Percentiles rank a stretch among this genome's conserved stretches.
phyloP scores from a whole-genome alignment of 2,113 vertebrate genomes.

The Thymallus thymallus region DNA sequence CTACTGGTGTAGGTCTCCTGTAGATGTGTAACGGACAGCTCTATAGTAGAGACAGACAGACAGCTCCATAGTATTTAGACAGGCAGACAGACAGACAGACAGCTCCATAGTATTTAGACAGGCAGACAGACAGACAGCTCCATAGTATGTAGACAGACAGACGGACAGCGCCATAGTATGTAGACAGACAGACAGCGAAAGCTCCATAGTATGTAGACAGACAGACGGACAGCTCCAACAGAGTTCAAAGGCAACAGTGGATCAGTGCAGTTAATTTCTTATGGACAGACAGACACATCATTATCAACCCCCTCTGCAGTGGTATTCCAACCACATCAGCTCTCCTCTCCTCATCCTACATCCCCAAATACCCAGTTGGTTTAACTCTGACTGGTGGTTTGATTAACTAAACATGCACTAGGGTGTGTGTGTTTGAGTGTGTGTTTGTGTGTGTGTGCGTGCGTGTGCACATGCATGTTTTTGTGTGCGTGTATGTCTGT shows the following conservation, averaged over 20 bases:
- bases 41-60: too few species aligned
- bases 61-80: too few species aligned
- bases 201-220: not conserved
- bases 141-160: too few species aligned
- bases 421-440: not conserved
- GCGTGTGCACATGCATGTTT: not conserved
- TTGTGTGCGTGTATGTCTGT: too few species aligned
- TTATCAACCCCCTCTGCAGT: not conserved
- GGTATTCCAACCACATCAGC: not conserved
- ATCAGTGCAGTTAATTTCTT: not conserved
- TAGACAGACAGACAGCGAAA: not conserved
- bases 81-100: too few species aligned
- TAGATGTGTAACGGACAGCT: too few species aligned
- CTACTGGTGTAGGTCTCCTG: too few species aligned
- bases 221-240: not conserved
- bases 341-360: not conserved
- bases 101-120: too few species aligned
- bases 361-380: not conserved
- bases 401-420: not conserved
- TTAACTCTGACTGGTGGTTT: not conserved
- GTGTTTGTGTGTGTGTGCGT: not conserved
- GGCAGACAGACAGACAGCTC: too few species aligned
- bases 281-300: not conserved
- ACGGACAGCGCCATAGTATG: too few species aligned
- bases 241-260: not conserved